These are phyloP conservation scores for Callinectes sapidus DNA, from an alignment of 2,888 invertebrate genomes.

Conservation along the genomic window DNA sequence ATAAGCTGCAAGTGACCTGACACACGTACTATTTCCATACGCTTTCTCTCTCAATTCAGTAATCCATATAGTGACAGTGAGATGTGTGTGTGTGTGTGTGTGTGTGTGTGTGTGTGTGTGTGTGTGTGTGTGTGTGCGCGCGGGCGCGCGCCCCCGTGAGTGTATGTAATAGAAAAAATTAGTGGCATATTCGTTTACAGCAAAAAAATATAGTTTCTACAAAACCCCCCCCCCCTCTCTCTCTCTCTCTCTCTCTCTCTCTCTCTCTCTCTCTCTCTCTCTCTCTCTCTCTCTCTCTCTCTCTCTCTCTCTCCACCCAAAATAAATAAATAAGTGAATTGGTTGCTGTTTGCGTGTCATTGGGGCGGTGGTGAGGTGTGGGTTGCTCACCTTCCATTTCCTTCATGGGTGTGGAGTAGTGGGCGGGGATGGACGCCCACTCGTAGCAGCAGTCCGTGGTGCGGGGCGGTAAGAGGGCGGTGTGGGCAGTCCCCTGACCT, in stretches of 20 bases:
- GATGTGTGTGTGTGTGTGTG: background rate
- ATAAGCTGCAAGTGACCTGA: too few relatives aligned
- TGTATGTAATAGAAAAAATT: background rate
- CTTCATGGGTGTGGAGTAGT: slow-evolving; percentile 63
- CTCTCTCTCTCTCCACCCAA: background rate
- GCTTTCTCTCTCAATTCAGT: too few relatives aligned
- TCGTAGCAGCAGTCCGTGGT: slow-evolving; percentile 56
- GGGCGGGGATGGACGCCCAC: slow-evolving; percentile 52
- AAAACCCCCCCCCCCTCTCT: background rate
- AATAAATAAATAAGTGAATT: background rate
- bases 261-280: slow-evolving; percentile 36
- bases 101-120: slow-evolving; percentile 39
- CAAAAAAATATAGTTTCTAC: background rate
- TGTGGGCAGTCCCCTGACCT: slow-evolving; percentile 18
- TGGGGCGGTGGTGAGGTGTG: background rate
- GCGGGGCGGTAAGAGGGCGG: slow-evolving; percentile 43
- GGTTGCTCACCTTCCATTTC: slow-evolving; percentile 62
- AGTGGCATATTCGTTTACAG: background rate
- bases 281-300: background rate
- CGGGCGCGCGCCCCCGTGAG: slow-evolving; percentile 17
- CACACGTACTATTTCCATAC: too few relatives aligned
- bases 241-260: slow-evolving; percentile 45
- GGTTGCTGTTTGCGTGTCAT: background rate
- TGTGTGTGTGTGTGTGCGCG: slow-evolving; percentile 34
- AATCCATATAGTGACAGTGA: background rate